Evolutionary conservation across 2,113 vertebrate species (phyloP).

Genomic region (Odocoileus hemionus): DNA sequence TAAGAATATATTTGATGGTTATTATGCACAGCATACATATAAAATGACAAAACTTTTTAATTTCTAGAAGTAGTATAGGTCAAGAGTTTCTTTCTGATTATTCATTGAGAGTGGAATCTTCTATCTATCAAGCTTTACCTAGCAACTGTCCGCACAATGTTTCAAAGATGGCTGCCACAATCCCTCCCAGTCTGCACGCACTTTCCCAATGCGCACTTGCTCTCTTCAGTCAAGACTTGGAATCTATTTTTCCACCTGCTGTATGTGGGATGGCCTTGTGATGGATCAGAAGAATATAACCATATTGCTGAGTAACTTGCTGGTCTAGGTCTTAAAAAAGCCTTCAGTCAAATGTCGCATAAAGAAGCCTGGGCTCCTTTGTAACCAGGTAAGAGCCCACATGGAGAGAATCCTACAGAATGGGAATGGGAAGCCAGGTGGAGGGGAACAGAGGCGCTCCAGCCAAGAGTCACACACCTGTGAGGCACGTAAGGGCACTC

Average conservation of each 20-base stretch:
- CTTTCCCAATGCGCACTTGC: background rate
- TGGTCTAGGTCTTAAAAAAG: background rate
- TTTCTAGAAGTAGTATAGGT: background rate
- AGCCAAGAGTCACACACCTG: background rate
- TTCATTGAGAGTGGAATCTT: background rate
- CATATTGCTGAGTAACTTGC: background rate
- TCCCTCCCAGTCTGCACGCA: background rate
- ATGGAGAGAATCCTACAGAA: background rate
- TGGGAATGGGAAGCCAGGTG: background rate
- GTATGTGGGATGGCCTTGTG: background rate
- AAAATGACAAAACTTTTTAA: background rate
- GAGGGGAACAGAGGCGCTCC: background rate
- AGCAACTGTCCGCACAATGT: background rate
- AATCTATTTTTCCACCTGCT: background rate
- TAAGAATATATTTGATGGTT: background rate
- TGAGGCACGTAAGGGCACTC: background rate
- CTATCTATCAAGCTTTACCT: background rate
- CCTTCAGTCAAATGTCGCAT: background rate
- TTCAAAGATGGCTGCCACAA: background rate
- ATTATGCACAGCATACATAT: background rate
- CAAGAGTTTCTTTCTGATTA: background rate
- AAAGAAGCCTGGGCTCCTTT: background rate
- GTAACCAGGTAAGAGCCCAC: background rate
- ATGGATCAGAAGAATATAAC: background rate
- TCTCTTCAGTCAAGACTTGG: background rate